Evolutionary conservation across 1,140 invertebrate species (phyloP).

Genomic region (Manduca sexta): DNA sequence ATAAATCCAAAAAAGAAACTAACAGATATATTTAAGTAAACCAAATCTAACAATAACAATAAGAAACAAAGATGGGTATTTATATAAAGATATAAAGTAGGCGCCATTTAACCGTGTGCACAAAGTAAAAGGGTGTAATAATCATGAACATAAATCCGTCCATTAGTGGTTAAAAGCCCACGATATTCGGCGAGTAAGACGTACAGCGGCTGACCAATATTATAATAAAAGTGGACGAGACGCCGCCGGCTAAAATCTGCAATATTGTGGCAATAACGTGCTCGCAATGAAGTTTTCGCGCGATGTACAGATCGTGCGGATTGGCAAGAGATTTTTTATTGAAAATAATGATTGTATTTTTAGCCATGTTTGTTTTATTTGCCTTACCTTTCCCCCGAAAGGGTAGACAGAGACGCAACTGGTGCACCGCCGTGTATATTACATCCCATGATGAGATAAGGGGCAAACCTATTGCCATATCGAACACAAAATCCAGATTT

Average conservation of each 20-base stretch:
- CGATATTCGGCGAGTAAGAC: neutral
- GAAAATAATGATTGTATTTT: neutral
- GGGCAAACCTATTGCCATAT: too few species aligned
- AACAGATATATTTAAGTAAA: too few species aligned
- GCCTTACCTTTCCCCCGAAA: too few species aligned
- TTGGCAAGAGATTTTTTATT: neutral
- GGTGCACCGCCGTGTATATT: neutral
- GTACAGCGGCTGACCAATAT: slow-evolving; percentile 7
- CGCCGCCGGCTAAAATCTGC: slow-evolving; percentile 14
- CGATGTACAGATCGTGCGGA: neutral
- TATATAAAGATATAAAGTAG: too few species aligned
- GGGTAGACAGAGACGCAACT: too few species aligned
- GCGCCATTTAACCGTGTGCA: too few species aligned
- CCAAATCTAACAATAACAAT: too few species aligned
- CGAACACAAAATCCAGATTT: too few species aligned
- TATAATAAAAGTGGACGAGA: slow-evolving; percentile 13
- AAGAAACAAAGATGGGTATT: too few species aligned
- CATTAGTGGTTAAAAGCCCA: slow-evolving; percentile 9
- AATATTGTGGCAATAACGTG: slow-evolving; percentile 18
- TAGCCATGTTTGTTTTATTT: neutral
- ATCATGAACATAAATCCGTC: neutral
- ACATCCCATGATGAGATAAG: too few species aligned
- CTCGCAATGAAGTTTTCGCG: slow-evolving; percentile 9
- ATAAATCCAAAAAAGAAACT: too few species aligned
- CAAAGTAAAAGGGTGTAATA: neutral